Conservation (phyloP, 2,113 vertebrate species). For the Macquaria ambigua region DNA sequence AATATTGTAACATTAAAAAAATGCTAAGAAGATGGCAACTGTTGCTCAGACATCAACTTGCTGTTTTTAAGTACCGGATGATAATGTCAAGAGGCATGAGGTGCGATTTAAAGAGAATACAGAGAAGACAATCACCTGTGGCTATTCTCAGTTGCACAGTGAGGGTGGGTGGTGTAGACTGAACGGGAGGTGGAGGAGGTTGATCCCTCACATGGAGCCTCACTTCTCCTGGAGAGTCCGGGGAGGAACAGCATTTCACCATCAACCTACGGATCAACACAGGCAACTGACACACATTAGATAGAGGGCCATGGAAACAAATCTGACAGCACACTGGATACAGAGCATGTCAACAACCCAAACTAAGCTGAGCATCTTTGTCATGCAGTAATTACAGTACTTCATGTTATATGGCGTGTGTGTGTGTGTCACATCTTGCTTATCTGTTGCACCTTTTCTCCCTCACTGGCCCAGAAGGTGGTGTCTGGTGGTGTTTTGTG, state of each 20-base stretch:
- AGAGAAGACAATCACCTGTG: constrained; percentile 45
- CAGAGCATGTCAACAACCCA: background rate
- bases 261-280: constrained; percentile 49
- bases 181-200: background rate
- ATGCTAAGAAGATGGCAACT: accelerated
- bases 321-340: background rate
- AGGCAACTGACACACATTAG: background rate
- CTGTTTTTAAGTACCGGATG: background rate
- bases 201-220: constrained; percentile 46
- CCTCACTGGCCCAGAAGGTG: background rate
- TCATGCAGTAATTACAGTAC: background rate
- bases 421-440: background rate
- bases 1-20: accelerated
- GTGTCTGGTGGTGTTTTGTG: background rate
- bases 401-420: background rate
- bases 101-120: background rate
- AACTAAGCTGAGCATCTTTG: background rate
- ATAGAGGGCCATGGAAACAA: background rate
- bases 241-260: constrained; percentile 61
- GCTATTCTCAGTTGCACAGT: constrained; percentile 68
- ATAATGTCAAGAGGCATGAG: background rate
- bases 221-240: constrained; percentile 41
- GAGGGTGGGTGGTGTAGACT: constrained; percentile 15
- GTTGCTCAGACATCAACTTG: background rate
- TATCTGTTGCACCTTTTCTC: background rate